Conservation (phyloP, 1,140 invertebrate genomes). For the Oryctes rhinoceros region DNA sequence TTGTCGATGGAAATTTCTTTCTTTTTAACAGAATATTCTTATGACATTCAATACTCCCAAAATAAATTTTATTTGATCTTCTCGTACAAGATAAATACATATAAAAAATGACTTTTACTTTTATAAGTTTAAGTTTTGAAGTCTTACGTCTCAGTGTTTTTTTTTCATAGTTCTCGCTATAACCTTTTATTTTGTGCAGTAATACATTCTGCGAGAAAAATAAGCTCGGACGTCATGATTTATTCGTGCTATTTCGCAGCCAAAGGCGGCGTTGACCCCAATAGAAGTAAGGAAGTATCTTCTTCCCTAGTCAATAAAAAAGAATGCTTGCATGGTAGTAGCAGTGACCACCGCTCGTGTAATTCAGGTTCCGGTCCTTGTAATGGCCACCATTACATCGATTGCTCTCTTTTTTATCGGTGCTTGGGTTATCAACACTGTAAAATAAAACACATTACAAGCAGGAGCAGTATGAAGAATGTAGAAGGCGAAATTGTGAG, state of each 20-base stretch:
- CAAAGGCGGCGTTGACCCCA: background rate
- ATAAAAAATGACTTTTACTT: too few relatives aligned
- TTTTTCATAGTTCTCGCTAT: background rate
- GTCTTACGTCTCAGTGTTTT: too few relatives aligned
- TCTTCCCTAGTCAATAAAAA: constrained; percentile 41
- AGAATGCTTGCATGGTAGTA: constrained; percentile 37
- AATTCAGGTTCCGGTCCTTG: constrained; percentile 46
- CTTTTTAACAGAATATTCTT: too few relatives aligned
- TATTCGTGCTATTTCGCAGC: constrained; percentile 4
- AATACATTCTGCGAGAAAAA: background rate
- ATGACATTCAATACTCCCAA: too few relatives aligned
- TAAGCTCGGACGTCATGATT: background rate
- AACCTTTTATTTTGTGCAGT: background rate
- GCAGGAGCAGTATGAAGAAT: too few relatives aligned
- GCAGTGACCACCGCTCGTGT: constrained; percentile 45
- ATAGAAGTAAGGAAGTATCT: constrained; percentile 43
- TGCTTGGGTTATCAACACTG: background rate
- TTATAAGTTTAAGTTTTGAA: too few relatives aligned
- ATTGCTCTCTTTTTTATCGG: constrained; percentile 34
- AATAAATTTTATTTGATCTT: too few relatives aligned
- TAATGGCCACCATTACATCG: constrained; percentile 45
- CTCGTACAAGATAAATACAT: too few relatives aligned
- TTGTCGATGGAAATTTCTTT: too few relatives aligned
- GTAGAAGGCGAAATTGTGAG: too few relatives aligned
- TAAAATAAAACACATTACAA: too few relatives aligned